These are phyloP conservation scores for Speoplatyrhinus poulsoni DNA, from an alignment of 2,113 vertebrate species.

Conservation along the genomic window DNA sequence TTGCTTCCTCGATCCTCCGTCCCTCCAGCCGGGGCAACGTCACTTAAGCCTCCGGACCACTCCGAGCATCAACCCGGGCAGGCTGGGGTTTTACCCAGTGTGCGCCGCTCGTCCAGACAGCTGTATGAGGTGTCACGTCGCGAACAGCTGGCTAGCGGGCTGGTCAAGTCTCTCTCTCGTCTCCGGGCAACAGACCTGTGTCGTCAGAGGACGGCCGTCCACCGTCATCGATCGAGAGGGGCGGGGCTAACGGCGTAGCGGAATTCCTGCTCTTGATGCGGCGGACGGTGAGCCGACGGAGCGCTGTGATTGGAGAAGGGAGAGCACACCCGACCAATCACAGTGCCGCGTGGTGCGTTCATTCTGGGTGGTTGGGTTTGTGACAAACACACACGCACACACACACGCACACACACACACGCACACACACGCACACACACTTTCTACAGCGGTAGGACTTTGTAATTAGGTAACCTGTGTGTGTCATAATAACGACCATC, in stretches of 20 bases:
- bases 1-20: background rate
- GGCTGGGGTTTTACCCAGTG: constrained; percentile 22
- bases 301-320: constrained; percentile 47
- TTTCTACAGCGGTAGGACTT: too few relatives aligned
- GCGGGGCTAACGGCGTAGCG: constrained; percentile 24
- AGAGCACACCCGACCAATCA: constrained; percentile 47
- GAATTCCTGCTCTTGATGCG: constrained; percentile 65
- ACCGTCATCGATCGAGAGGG: constrained; percentile 15
- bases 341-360: constrained; percentile 1
- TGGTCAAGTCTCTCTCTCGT: background rate
- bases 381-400: background rate
- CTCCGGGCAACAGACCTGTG: constrained; percentile 43
- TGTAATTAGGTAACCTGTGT: too few relatives aligned
- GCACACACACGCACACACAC: background rate
- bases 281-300: constrained; percentile 30
- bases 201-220: constrained; percentile 20
- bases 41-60: constrained; percentile 38
- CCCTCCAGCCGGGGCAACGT: background rate
- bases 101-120: constrained; percentile 17
- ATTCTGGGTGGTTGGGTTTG: background rate
- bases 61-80: constrained; percentile 51
- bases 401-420: background rate
- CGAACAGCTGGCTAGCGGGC: constrained; percentile 17
- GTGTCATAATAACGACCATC: too few relatives aligned
- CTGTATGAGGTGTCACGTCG: background rate